phyloP scores from a whole-genome alignment of 2,888 invertebrate species.

The Lepidonotus clava region DNA sequence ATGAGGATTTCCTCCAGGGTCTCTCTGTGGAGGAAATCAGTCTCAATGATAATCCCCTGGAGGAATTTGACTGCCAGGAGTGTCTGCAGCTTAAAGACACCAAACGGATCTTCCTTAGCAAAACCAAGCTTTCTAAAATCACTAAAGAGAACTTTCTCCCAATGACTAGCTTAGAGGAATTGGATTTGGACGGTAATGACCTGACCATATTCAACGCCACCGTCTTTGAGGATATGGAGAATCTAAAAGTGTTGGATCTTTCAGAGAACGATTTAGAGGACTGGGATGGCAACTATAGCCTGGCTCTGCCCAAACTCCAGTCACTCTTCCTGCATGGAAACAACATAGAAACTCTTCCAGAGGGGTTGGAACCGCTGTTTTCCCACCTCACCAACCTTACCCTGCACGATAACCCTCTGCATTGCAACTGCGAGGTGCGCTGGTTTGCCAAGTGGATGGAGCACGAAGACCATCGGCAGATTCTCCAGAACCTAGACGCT shows the following conservation, averaged over 20 bases:
- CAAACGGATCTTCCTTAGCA: constrained; percentile 58
- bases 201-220: constrained; percentile 58
- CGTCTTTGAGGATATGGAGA: constrained; percentile 54
- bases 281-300: constrained; percentile 59
- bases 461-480: constrained; percentile 36
- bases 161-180: constrained; percentile 58
- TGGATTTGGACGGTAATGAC: constrained; percentile 62
- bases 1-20: constrained; percentile 61
- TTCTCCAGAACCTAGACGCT: constrained; percentile 49
- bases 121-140: constrained; percentile 57
- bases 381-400: constrained; percentile 59
- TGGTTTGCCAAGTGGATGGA: constrained; percentile 65
- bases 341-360: constrained; percentile 63
- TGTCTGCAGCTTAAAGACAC: constrained; percentile 49
- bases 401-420: constrained; percentile 63
- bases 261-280: constrained; percentile 60
- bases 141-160: constrained; percentile 52
- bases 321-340: constrained; percentile 61
- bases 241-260: constrained; percentile 59
- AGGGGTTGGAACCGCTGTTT: constrained; percentile 56
- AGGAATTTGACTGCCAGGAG: constrained; percentile 59
- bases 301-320: constrained; percentile 50
- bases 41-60: constrained; percentile 64
- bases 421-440: constrained; percentile 66
- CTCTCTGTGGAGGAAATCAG: constrained; percentile 57